A percentile compares a stretch with the other conserved stretches of the same genome.
phyloP scores from a whole-genome alignment of 2,888 invertebrate species.

The Drosophila bunnanda region DNA sequence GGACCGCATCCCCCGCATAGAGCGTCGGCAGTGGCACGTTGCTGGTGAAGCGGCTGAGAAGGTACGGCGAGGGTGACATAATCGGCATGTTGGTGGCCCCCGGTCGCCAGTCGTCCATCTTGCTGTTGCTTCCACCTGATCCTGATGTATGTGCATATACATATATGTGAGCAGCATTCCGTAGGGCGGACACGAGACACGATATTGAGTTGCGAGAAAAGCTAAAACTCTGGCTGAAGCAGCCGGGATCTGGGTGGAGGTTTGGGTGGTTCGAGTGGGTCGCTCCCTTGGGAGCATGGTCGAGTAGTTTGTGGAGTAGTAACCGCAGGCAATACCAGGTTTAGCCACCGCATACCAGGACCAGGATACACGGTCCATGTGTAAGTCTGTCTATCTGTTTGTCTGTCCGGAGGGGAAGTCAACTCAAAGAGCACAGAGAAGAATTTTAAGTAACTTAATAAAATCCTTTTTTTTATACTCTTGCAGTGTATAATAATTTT shows the following conservation, averaged over 20 bases:
- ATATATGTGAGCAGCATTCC: constrained; percentile 34
- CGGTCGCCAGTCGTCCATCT: constrained; percentile 83
- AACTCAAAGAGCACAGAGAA: constrained; percentile 6
- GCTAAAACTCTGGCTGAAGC: not conserved
- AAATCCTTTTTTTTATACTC: too few species aligned
- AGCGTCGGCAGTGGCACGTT: constrained; percentile 92
- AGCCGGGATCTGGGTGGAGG: constrained; percentile 5
- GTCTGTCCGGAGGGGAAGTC: not conserved
- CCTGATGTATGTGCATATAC: not conserved
- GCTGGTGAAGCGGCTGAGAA: constrained; percentile 83
- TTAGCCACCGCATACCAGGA: constrained; percentile 40
- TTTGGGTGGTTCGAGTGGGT: constrained; percentile 7
- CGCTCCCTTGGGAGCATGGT: not conserved
- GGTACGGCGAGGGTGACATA: constrained; percentile 83
- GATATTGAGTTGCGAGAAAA: constrained; percentile 51
- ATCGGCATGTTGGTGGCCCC: constrained; percentile 79
- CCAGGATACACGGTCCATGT: not conserved
- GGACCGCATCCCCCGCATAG: constrained; percentile 89
- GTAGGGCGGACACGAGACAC: constrained; percentile 59
- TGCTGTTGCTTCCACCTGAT: constrained; percentile 70
- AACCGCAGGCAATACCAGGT: constrained; percentile 65
- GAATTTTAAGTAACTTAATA: not conserved
- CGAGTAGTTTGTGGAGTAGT: not conserved
- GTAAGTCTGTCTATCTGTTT: not conserved
- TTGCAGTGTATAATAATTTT: too few species aligned